A percentile compares a stretch with the other conserved stretches of the same genome.
These are phyloP conservation scores for Chiloscyllium punctatum DNA, from an alignment of 2,797 vertebrate species.

Conservation along the genomic window DNA sequence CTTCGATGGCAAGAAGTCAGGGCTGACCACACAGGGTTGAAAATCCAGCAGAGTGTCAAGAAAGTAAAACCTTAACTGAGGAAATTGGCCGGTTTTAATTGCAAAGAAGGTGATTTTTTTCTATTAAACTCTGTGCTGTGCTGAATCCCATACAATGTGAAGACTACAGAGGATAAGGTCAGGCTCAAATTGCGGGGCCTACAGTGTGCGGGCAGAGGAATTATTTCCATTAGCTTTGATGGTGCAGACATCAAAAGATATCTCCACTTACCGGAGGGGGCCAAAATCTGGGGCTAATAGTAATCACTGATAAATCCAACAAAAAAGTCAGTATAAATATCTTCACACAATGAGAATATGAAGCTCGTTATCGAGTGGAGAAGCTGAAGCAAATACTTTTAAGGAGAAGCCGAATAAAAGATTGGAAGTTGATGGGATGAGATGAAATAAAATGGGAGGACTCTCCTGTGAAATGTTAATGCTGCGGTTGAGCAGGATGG, in stretches of 20 bases:
- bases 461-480: not conserved
- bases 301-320: not conserved
- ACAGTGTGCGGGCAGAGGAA: not conserved
- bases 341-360: not conserved
- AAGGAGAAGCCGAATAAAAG: not conserved
- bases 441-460: not conserved
- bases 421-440: not conserved
- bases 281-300: not conserved
- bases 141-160: not conserved
- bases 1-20: not conserved
- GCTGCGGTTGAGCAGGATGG: not conserved
- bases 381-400: not conserved
- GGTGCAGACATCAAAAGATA: too few species aligned
- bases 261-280: not conserved
- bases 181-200: not conserved
- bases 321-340: not conserved
- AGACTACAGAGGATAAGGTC: not conserved
- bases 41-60: not conserved
- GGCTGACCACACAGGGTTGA: slow-evolving; percentile 3
- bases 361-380: not conserved
- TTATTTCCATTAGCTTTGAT: not conserved
- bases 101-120: not conserved
- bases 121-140: not conserved
- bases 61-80: not conserved
- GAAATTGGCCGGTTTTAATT: not conserved